A percentile compares a stretch with the other conserved stretches of the same genome.
These are phyloP conservation scores for Dryas iulia DNA, from an alignment of 1,140 invertebrate genomes.

Conservation along the genomic window DNA sequence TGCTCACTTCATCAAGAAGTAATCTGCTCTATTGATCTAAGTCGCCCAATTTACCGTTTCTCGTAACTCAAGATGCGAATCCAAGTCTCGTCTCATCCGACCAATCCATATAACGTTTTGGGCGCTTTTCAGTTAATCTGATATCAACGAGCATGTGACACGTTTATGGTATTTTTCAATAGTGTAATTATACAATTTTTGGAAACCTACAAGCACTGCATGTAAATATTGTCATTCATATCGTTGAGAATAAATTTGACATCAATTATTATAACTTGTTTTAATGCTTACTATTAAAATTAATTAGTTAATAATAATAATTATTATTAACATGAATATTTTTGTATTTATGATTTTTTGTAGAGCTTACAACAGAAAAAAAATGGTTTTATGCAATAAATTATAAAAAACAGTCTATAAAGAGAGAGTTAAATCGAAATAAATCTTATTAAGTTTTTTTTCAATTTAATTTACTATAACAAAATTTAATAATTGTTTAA, in stretches of 20 bases:
- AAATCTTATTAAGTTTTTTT: too few relatives aligned
- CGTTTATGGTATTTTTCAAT: background rate
- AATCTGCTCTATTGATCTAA: constrained; percentile 44
- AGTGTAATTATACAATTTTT: background rate
- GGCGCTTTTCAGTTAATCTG: background rate
- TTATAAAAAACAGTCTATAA: too few relatives aligned
- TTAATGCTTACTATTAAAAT: background rate
- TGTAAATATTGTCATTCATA: background rate
- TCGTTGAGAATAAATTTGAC: background rate
- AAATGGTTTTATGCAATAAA: too few relatives aligned
- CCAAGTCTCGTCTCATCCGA: constrained; percentile 24
- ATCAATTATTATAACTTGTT: background rate
- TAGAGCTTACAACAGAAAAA: too few relatives aligned
- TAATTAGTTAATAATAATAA: too few relatives aligned
- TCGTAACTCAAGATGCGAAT: constrained; percentile 44
- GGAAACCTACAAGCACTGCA: background rate
- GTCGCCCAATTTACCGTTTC: constrained; percentile 42
- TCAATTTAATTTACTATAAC: too few relatives aligned
- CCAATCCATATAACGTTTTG: too few relatives aligned
- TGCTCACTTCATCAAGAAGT: constrained; percentile 57
- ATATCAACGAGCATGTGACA: background rate
- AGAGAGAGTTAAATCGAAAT: too few relatives aligned
- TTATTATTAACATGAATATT: too few relatives aligned
- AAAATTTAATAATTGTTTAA: too few relatives aligned
- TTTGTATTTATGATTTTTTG: too few relatives aligned